phyloP scores from a whole-genome alignment of 2,888 invertebrate species.

The Caenorhabditis uteleia region DNA sequence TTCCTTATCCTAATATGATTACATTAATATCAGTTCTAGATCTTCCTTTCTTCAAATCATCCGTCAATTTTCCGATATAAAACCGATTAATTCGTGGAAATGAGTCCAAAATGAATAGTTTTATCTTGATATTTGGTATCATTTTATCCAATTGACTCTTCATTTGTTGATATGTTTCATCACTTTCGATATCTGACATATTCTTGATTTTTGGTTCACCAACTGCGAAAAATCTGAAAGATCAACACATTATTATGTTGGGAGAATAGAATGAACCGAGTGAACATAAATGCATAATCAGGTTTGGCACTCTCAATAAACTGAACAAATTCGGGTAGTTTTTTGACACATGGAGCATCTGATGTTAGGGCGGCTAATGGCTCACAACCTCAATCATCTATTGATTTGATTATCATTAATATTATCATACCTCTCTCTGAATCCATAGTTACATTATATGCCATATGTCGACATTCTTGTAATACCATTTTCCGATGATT shows the following conservation, averaged over 20 bases:
- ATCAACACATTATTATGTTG: too few relatives aligned
- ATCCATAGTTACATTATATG: conserved; percentile 10
- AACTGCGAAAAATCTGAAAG: not conserved
- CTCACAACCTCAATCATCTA: too few relatives aligned
- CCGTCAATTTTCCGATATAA: not conserved
- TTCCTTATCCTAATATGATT: too few relatives aligned
- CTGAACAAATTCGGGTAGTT: conserved; percentile 3
- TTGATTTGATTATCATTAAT: too few relatives aligned
- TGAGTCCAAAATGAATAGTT: conserved; percentile 8
- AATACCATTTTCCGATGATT: conserved; percentile 13
- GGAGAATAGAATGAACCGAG: conserved; percentile 1
- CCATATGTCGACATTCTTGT: conserved; percentile 12
- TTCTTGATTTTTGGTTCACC: not conserved
- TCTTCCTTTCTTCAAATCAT: not conserved
- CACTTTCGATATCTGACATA: not conserved
- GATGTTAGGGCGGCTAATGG: not conserved
- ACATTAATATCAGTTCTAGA: not conserved
- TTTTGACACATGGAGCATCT: not conserved
- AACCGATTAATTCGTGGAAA: conserved; percentile 5
- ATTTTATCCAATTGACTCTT: conserved; percentile 4
- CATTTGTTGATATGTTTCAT: conserved; percentile 12
- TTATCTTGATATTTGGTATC: conserved; percentile 4
- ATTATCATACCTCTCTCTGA: conserved; percentile 3
- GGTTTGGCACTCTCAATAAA: conserved; percentile 3
- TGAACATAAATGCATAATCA: conserved; percentile 11